These are phyloP conservation scores for Gobio gobio DNA, from an alignment of 2,113 vertebrate genomes.

Conservation along the genomic window DNA sequence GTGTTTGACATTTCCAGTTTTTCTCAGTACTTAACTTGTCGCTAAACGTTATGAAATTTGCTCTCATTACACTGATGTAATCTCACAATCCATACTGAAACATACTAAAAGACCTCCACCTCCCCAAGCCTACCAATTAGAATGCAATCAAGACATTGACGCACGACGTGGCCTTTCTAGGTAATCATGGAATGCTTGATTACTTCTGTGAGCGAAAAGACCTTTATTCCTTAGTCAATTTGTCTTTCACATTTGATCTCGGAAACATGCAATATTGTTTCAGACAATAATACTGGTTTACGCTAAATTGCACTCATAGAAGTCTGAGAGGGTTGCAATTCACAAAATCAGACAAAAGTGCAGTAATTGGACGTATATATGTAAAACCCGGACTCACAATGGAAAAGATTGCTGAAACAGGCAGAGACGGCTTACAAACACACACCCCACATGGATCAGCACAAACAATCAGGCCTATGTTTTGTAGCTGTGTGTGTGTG, in stretches of 20 bases:
- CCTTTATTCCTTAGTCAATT: conserved; percentile 13
- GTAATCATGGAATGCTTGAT: conserved; percentile 30
- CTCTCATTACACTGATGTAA: conserved; percentile 32
- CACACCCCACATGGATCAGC: background rate
- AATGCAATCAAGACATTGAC: conserved; percentile 38
- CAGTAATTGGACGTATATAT: conserved; percentile 31
- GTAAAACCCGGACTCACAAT: background rate
- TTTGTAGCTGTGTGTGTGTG: background rate
- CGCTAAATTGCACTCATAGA: background rate
- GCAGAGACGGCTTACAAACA: conserved; percentile 11
- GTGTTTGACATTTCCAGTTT: conserved; percentile 30
- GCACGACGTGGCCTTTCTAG: conserved; percentile 35
- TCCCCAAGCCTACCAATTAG: conserved; percentile 17
- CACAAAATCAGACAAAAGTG: conserved; percentile 14
- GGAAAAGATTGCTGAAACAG: background rate
- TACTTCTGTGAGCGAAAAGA: conserved; percentile 30
- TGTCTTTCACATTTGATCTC: conserved; percentile 30
- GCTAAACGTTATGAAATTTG: conserved; percentile 2
- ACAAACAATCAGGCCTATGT: conserved; percentile 8
- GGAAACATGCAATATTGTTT: background rate
- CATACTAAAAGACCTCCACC: background rate
- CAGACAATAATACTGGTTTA: conserved; percentile 5
- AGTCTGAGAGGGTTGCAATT: background rate
- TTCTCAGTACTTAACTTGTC: conserved; percentile 10
- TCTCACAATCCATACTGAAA: conserved; percentile 24